Conservation (phyloP, 1,140 invertebrate genomes). For the Tetramorium alpestre region DNA sequence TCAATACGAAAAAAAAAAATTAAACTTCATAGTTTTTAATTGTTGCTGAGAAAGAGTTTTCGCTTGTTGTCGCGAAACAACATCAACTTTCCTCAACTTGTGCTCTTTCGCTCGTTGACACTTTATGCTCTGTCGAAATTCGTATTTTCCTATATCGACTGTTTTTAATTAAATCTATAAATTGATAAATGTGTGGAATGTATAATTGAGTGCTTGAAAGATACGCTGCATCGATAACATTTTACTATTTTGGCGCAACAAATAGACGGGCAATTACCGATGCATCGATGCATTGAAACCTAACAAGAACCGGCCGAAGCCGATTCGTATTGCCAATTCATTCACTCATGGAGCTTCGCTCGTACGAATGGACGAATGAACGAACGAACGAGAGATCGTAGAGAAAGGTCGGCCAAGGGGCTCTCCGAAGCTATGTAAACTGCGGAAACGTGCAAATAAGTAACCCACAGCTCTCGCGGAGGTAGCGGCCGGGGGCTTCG, state of each 20-base stretch:
- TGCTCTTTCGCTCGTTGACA: neutral
- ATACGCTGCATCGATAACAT: constrained; percentile 7
- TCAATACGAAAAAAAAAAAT: constrained; percentile 28
- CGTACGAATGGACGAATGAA: constrained; percentile 44
- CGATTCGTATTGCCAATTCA: constrained; percentile 73
- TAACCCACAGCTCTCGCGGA: constrained; percentile 48
- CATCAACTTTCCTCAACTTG: too few relatives aligned
- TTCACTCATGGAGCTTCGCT: constrained; percentile 60
- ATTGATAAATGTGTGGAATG: neutral
- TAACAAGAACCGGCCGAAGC: constrained; percentile 30
- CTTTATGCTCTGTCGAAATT: neutral
- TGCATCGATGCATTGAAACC: constrained; percentile 61
- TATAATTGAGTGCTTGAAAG: constrained; percentile 24
- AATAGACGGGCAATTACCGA: constrained; percentile 55
- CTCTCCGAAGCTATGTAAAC: constrained; percentile 74
- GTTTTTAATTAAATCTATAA: neutral
- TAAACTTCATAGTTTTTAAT: constrained; percentile 10
- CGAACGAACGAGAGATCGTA: constrained; percentile 22
- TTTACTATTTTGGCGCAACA: constrained; percentile 32
- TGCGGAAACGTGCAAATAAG: constrained; percentile 78
- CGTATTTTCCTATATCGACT: neutral
- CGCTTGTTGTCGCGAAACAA: too few relatives aligned
- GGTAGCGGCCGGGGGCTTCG: constrained; percentile 24
- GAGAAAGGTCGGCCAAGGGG: constrained; percentile 20
- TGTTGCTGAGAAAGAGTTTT: neutral